A percentile compares a stretch with the other conserved stretches of the same genome.
These are phyloP conservation scores for Meloe dianella DNA, from an alignment of 2,888 invertebrate species.

Conservation along the genomic window DNA sequence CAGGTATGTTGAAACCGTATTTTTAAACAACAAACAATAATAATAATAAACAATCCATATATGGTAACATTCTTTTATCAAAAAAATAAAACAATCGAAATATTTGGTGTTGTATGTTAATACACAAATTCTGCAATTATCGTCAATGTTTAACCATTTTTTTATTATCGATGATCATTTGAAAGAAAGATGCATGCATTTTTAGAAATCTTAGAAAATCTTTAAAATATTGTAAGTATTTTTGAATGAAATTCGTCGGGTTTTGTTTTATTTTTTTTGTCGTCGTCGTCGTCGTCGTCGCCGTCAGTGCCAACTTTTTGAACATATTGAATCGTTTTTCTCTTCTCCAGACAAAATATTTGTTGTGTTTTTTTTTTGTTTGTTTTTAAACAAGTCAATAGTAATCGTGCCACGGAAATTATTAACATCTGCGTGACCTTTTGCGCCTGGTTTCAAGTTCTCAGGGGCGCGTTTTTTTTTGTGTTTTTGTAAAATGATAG, in stretches of 20 bases:
- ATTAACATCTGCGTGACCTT: too few species aligned
- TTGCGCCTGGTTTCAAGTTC: too few species aligned
- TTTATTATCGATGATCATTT: neutral
- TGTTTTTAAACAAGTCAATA: too few species aligned
- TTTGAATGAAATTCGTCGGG: neutral
- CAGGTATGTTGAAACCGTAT: constrained; percentile 70
- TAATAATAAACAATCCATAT: neutral
- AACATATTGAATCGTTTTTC: too few species aligned
- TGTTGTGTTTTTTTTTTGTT: too few species aligned
- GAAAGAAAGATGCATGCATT: neutral
- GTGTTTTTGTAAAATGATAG: too few species aligned
- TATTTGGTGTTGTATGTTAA: neutral
- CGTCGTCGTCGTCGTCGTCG: too few species aligned
- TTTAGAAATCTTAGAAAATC: neutral
- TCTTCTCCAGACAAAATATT: too few species aligned
- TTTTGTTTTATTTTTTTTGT: too few species aligned
- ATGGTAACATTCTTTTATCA: neutral
- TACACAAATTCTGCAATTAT: neutral
- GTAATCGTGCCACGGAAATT: too few species aligned
- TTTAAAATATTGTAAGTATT: neutral
- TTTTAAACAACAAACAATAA: neutral
- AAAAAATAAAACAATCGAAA: neutral
- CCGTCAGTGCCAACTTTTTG: too few species aligned
- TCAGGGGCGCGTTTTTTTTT: too few species aligned
- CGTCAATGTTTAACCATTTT: neutral